phyloP scores from a whole-genome alignment of 2,797 vertebrate species.

The Gymnothorax reevesii region DNA sequence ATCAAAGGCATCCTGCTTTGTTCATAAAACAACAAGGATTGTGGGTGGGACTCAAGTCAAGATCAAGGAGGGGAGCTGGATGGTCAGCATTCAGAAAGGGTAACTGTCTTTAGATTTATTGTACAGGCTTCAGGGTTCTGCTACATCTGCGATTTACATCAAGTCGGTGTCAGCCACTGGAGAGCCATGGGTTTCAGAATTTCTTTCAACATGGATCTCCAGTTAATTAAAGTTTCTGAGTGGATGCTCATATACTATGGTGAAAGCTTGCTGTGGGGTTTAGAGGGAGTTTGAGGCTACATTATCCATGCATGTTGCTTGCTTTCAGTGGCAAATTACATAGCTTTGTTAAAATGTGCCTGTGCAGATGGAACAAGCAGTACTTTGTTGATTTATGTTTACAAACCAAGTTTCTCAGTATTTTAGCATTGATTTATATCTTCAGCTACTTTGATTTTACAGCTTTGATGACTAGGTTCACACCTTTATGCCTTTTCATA shows the following conservation, averaged over 20 bases:
- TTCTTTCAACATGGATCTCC: not conserved
- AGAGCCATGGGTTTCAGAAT: not conserved
- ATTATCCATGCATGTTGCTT: not conserved
- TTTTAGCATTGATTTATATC: not conserved
- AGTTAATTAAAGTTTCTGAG: not conserved
- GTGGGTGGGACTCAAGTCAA: conserved; percentile 88
- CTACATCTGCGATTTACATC: not conserved
- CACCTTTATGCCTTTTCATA: not conserved
- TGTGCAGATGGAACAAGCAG: not conserved
- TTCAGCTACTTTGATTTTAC: not conserved
- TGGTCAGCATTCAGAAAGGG: conserved; percentile 92
- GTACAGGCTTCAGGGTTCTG: not conserved
- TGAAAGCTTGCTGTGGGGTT: not conserved
- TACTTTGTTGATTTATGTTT: conserved; percentile 1
- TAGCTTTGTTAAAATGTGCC: not conserved
- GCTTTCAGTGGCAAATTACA: not conserved
- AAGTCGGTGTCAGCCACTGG: not conserved
- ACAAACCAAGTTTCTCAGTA: not conserved
- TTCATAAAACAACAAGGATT: conserved; percentile 80
- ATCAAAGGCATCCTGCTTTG: conserved; percentile 64
- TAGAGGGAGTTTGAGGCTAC: not conserved
- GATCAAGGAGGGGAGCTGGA: conserved; percentile 89
- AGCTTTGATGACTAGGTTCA: not conserved
- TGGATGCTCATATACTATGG: not conserved
- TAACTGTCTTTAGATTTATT: conserved; percentile 46